These are phyloP conservation scores for Probaryconus sp. DNA, from an alignment of 1,140 invertebrate genomes.

Conservation along the genomic window DNA sequence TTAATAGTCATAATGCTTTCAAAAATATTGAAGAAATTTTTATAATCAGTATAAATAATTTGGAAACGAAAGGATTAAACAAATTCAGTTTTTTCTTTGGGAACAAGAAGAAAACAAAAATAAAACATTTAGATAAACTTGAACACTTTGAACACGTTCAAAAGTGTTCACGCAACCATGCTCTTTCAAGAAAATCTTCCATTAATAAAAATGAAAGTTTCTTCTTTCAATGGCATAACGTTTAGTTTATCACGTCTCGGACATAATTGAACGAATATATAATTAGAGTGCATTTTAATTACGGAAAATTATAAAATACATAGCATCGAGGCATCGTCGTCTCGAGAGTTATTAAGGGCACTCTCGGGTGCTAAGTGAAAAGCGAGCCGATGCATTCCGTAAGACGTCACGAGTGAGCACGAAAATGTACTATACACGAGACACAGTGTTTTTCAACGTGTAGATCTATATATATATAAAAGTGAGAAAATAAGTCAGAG, in stretches of 20 bases:
- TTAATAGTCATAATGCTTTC: too few relatives aligned
- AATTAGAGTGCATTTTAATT: slow-evolving; percentile 51
- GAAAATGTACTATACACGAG: slow-evolving; percentile 15
- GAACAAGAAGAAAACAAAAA: too few relatives aligned
- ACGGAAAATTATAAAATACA: slow-evolving; percentile 49
- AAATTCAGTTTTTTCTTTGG: too few relatives aligned
- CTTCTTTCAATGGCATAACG: not conserved
- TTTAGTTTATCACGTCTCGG: slow-evolving; percentile 12
- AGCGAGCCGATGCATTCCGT: slow-evolving; percentile 28
- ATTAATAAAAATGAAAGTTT: too few relatives aligned
- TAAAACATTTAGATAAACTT: too few relatives aligned
- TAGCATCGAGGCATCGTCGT: slow-evolving; percentile 11
- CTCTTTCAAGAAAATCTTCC: too few relatives aligned
- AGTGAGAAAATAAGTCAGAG: slow-evolving; percentile 35
- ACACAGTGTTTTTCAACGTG: slow-evolving; percentile 1
- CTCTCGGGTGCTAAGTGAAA: not conserved
- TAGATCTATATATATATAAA: too few relatives aligned
- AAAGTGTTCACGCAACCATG: too few relatives aligned
- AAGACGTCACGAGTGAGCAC: slow-evolving; percentile 18
- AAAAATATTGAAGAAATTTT: too few relatives aligned
- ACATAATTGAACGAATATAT: slow-evolving; percentile 41
- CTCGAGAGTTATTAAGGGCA: slow-evolving; percentile 46
- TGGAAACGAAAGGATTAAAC: too few relatives aligned
- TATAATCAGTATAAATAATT: too few relatives aligned
- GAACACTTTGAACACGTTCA: too few relatives aligned